A percentile compares a stretch with the other conserved stretches of the same genome.
Evolutionary conservation across 2,888 invertebrate species (phyloP).

Genomic region (Nomada hirtipes): DNA sequence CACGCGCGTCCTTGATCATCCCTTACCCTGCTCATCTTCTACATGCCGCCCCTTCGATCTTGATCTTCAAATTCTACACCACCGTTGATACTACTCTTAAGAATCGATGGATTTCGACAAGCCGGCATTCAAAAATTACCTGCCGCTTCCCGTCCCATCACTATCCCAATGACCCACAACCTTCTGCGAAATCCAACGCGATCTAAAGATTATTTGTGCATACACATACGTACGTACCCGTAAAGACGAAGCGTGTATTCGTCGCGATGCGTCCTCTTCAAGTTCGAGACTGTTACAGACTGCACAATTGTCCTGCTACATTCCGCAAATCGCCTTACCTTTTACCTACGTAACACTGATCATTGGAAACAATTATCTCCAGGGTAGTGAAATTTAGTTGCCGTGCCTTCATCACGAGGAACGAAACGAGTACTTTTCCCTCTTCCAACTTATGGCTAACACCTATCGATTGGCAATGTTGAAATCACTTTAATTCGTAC

Average conservation of each 20-base stretch:
- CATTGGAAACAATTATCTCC: no score
- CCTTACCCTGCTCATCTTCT: constrained; percentile 9
- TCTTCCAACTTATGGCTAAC: neutral
- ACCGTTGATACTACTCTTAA: neutral
- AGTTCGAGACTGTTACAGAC: neutral
- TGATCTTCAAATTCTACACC: constrained; percentile 10
- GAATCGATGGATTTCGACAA: no score
- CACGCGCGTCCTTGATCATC: neutral
- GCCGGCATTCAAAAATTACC: neutral
- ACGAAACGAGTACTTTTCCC: no score
- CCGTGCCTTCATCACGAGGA: no score
- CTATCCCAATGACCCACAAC: no score
- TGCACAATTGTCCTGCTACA: neutral
- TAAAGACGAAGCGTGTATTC: no score
- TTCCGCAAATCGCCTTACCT: neutral
- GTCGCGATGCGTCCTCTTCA: neutral
- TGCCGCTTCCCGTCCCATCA: neutral
- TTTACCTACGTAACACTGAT: neutral
- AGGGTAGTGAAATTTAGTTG: no score
- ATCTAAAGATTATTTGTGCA: neutral
- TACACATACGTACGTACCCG: neutral
- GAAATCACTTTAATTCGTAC: neutral
- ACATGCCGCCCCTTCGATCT: constrained; percentile 18
- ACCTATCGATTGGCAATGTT: neutral
- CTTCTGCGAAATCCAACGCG: neutral